These are phyloP conservation scores for Urosaurus nigricauda DNA, from an alignment of 2,797 vertebrate species.

Conservation along the genomic window DNA sequence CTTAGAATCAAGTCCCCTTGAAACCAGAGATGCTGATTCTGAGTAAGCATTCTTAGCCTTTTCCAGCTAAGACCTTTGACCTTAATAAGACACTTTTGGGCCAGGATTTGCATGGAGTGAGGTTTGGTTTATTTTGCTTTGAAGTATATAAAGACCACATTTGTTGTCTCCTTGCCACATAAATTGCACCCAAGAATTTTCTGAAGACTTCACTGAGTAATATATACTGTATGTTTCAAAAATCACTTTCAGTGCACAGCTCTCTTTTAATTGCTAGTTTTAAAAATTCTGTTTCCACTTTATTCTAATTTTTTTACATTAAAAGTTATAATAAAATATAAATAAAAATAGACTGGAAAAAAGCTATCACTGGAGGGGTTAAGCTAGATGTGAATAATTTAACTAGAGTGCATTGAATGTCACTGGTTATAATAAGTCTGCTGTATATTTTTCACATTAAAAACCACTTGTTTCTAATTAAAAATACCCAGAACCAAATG, in stretches of 20 bases:
- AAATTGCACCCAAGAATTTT: not conserved
- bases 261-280: not conserved
- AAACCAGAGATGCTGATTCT: not conserved
- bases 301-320: conserved; percentile 35
- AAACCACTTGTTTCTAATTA: conserved; percentile 33
- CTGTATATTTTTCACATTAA: conserved; percentile 38
- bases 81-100: not conserved
- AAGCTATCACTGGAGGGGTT: not conserved
- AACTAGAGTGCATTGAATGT: conserved; percentile 60
- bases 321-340: conserved; percentile 36
- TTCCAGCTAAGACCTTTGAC: conserved; percentile 56
- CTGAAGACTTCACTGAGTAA: not conserved
- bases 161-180: fast-evolving
- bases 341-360: conserved; percentile 36
- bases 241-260: not conserved
- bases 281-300: not conserved
- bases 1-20: not conserved
- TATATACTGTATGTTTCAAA: not conserved
- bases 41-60: conserved; percentile 9
- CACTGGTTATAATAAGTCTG: conserved; percentile 17
- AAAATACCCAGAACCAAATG: conserved; percentile 28
- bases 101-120: not conserved
- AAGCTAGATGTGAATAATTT: conserved; percentile 28
- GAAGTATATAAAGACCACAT: conserved; percentile 8
- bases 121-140: not conserved